Evolutionary conservation across 2,797 vertebrate genomes (phyloP).

Genomic region (Labroides dimidiatus): DNA sequence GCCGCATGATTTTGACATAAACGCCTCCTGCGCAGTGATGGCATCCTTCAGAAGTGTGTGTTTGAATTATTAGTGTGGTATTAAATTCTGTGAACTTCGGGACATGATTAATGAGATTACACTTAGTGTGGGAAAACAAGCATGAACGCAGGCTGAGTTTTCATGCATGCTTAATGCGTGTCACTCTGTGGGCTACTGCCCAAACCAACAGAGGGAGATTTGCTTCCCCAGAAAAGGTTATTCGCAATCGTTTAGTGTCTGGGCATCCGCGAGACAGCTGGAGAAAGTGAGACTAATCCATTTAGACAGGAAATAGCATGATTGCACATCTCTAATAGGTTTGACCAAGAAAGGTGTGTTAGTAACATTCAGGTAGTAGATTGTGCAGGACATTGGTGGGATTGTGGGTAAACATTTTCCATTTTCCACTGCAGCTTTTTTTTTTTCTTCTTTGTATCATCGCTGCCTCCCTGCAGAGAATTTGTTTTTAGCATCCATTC

Average conservation of each 20-base stretch:
- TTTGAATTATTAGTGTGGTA: constrained; percentile 52
- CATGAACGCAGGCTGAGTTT: constrained; percentile 58
- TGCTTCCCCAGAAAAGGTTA: constrained; percentile 29
- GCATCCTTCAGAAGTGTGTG: not conserved
- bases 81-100: constrained; percentile 55
- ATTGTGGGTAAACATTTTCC: constrained; percentile 6
- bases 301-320: constrained; percentile 41
- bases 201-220: constrained; percentile 45
- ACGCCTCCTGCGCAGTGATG: constrained; percentile 41
- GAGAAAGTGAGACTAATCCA: constrained; percentile 49
- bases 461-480: constrained; percentile 21
- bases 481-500: constrained; percentile 54
- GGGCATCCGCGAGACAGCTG: constrained; percentile 27
- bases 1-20: constrained; percentile 54
- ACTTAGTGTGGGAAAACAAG: constrained; percentile 56
- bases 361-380: constrained; percentile 1
- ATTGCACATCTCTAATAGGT: constrained; percentile 37
- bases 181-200: constrained; percentile 40
- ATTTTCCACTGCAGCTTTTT: constrained; percentile 21
- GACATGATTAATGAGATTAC: constrained; percentile 70
- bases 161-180: constrained; percentile 53
- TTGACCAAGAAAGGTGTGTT: constrained; percentile 14
- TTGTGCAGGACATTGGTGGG: not conserved
- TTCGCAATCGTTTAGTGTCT: constrained; percentile 29
- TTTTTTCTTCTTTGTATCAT: not conserved